Conservation (phyloP, 2,888 invertebrate species). For the Cheilosia vulpina region DNA sequence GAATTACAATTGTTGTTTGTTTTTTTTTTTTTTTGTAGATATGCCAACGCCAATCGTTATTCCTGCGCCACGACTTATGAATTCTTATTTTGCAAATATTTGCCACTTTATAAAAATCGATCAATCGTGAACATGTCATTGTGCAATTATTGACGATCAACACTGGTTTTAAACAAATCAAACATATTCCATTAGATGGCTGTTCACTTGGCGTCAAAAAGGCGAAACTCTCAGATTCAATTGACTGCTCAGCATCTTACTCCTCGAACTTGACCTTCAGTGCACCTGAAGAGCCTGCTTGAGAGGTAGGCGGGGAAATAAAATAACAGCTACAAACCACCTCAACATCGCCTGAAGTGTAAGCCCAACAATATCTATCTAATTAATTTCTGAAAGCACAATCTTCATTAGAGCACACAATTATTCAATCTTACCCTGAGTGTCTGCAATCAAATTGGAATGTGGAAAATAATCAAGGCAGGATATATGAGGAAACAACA, state of each 20-base stretch:
- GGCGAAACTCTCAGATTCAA: constrained; percentile 13
- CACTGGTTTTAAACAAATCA: neutral
- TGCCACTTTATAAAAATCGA: constrained; percentile 12
- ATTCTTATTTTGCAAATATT: constrained; percentile 36
- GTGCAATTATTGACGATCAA: constrained; percentile 34
- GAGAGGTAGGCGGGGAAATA: neutral
- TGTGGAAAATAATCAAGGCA: constrained; percentile 17
- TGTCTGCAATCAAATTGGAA: constrained; percentile 20
- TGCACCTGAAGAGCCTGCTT: neutral
- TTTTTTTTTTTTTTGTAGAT: too few relatives aligned
- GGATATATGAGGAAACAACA: neutral
- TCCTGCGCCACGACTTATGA: neutral
- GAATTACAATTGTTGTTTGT: too few relatives aligned
- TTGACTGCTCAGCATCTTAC: constrained; percentile 17
- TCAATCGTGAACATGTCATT: constrained; percentile 37
- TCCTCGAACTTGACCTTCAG: constrained; percentile 32
- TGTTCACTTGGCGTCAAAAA: constrained; percentile 6
- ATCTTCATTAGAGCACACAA: constrained; percentile 35
- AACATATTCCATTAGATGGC: constrained; percentile 13
- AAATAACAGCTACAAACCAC: neutral
- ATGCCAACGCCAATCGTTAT: too few relatives aligned
- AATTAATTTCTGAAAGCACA: constrained; percentile 40
- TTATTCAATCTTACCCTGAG: constrained; percentile 5
- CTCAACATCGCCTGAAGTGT: constrained; percentile 21
- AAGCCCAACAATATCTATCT: constrained; percentile 44